Percentiles rank a stretch among this genome's conserved stretches.
These are phyloP conservation scores for Alsophila aescularia DNA, from an alignment of 2,888 invertebrate genomes.

Conservation along the genomic window DNA sequence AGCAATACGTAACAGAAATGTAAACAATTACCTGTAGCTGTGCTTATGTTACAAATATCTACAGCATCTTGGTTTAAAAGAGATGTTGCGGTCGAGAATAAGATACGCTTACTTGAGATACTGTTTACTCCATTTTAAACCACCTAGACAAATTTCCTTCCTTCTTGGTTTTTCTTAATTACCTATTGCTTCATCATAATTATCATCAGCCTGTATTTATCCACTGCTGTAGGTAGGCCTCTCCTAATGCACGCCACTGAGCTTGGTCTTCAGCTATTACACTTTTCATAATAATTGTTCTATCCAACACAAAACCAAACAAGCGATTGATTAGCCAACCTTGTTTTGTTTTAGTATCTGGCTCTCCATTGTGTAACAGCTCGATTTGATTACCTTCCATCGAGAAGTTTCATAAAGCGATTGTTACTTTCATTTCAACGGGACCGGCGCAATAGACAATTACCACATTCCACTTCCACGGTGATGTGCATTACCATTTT, in stretches of 20 bases:
- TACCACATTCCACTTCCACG: constrained; percentile 43
- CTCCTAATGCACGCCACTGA: too few species aligned
- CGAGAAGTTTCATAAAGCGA: constrained; percentile 75
- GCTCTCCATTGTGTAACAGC: constrained; percentile 67
- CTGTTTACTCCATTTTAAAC: too few species aligned
- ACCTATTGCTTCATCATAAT: too few species aligned
- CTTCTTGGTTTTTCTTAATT: too few species aligned
- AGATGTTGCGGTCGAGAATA: too few species aligned
- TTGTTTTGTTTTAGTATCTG: constrained; percentile 56
- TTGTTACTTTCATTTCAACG: constrained; percentile 77
- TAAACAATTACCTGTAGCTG: constrained; percentile 11
- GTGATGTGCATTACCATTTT: constrained; percentile 31
- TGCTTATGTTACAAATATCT: background rate
- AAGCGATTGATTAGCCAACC: constrained; percentile 44
- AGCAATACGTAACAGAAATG: constrained; percentile 20
- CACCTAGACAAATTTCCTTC: too few species aligned
- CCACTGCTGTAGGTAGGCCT: too few species aligned
- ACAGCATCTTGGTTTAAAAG: background rate
- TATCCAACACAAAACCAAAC: constrained; percentile 18
- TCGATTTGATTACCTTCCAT: constrained; percentile 72
- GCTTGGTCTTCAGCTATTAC: too few species aligned
- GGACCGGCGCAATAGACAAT: constrained; percentile 56
- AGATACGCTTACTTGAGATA: too few species aligned
- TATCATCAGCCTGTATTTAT: too few species aligned
- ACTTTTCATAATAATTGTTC: too few species aligned